Conservation (phyloP, 2,113 vertebrate genomes). For the Microtus ochrogaster region DNA sequence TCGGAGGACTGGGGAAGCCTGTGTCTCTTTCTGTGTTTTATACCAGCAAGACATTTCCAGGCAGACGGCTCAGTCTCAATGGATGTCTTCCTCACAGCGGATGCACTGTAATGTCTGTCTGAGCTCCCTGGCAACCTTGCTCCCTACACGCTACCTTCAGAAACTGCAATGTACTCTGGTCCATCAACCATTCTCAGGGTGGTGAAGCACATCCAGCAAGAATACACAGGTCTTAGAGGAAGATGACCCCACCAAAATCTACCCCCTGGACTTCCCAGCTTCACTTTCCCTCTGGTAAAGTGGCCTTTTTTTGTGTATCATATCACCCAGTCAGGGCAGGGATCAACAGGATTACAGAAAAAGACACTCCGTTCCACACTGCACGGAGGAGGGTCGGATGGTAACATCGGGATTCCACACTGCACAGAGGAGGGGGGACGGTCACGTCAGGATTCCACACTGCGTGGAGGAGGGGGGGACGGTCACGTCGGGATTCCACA, state of each 20-base stretch:
- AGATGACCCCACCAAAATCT: not conserved
- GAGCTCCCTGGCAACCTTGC: not conserved
- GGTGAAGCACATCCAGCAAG: too few species aligned
- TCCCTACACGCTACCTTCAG: not conserved
- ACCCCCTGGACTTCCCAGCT: not conserved
- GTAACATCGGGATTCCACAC: not conserved
- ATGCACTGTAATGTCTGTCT: not conserved
- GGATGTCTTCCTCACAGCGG: not conserved
- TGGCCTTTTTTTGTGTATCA: too few species aligned
- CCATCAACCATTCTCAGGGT: not conserved
- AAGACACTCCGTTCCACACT: not conserved
- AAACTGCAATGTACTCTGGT: not conserved
- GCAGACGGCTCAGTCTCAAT: not conserved
- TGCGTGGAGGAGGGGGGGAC: too few species aligned
- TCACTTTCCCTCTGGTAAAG: not conserved
- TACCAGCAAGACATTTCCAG: not conserved
- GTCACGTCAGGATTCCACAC: too few species aligned
- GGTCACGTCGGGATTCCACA: not conserved
- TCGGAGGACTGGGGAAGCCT: not conserved
- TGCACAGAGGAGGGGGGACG: not conserved
- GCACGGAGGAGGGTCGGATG: not conserved
- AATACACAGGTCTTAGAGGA: not conserved
- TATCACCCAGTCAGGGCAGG: not conserved
- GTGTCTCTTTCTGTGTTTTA: not conserved
- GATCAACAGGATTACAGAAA: not conserved